Conservation (phyloP, 2,113 vertebrate species). For the Athene noctua region DNA sequence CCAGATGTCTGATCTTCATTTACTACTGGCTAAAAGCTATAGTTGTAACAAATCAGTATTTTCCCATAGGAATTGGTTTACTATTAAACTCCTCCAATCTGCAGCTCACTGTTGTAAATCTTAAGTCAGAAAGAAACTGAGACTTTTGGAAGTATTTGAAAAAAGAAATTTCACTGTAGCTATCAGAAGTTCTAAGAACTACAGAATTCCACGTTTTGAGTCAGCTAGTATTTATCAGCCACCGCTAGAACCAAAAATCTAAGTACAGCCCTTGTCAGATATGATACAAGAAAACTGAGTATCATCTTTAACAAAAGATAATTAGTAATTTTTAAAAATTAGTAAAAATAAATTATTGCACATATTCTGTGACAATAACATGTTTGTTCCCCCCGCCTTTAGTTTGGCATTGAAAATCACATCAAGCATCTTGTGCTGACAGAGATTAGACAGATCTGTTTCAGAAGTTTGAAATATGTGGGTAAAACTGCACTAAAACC, state of each 20-base stretch:
- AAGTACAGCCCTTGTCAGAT: not conserved
- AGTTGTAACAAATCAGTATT: not conserved
- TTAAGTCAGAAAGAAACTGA: not conserved
- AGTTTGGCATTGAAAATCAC: not conserved
- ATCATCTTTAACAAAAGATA: not conserved
- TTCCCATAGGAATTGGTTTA: not conserved
- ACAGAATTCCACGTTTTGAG: not conserved
- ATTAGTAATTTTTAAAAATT: not conserved
- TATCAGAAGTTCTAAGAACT: not conserved
- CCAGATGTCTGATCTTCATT: not conserved
- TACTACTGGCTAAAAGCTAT: not conserved
- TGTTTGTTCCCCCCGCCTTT: accelerated
- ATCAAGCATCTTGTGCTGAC: not conserved
- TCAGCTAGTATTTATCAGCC: not conserved
- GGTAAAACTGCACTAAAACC: not conserved
- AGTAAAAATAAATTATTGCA: not conserved
- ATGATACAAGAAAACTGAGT: not conserved
- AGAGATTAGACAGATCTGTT: not conserved
- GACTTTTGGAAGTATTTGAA: not conserved
- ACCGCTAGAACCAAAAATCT: not conserved
- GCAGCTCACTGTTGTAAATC: not conserved
- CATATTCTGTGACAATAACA: not conserved
- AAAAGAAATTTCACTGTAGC: not conserved
- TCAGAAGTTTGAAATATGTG: not conserved
- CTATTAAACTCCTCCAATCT: not conserved